Percentiles rank a stretch among this genome's conserved stretches.
Conservation (phyloP, 2,888 invertebrate species). For the Morpho deidamia region DNA sequence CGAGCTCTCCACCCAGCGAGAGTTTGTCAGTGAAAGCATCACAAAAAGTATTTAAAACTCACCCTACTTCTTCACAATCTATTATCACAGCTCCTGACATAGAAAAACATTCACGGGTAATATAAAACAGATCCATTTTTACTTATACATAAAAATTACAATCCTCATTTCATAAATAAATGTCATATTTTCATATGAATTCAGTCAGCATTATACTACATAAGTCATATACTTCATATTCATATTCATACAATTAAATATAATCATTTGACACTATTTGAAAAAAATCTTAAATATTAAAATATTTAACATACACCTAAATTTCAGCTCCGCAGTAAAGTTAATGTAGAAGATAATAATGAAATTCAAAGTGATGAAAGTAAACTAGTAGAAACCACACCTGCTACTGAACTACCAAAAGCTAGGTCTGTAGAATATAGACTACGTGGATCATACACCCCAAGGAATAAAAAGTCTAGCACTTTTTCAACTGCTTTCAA, state of each 20-base stretch:
- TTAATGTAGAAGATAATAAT: conserved; percentile 37
- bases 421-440: conserved; percentile 42
- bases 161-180: conserved; percentile 11
- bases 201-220: neutral
- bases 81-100: conserved; percentile 52
- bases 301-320: conserved; percentile 1
- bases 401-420: conserved; percentile 34
- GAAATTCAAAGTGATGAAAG: conserved; percentile 30
- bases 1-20: conserved; percentile 64
- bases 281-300: too few species aligned
- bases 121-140: conserved; percentile 18
- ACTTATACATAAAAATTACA: conserved; percentile 15
- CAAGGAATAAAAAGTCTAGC: conserved; percentile 47
- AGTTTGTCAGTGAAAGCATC: conserved; percentile 74
- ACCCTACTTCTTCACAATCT: conserved; percentile 57
- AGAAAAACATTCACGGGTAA: conserved; percentile 69
- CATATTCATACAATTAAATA: conserved; percentile 8
- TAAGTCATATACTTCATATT: conserved; percentile 1
- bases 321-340: conserved; percentile 58
- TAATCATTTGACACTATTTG: neutral
- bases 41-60: conserved; percentile 67
- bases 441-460: conserved; percentile 46
- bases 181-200: conserved; percentile 3
- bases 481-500: conserved; percentile 38
- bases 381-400: conserved; percentile 24